Conservation (phyloP, 1,140 invertebrate species). For the Neodiprion virginianus region DNA sequence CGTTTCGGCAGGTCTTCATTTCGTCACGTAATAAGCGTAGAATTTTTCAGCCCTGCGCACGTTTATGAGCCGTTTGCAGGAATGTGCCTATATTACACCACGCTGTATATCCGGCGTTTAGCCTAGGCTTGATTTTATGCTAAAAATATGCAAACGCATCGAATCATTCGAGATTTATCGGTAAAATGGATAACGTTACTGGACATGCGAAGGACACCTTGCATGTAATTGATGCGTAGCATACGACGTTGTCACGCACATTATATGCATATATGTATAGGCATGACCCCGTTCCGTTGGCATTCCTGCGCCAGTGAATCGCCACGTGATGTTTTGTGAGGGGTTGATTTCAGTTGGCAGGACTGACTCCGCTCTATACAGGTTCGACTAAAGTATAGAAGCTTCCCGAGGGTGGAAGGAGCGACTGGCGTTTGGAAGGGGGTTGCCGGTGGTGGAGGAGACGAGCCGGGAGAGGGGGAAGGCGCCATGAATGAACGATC, state of each 20-base stretch:
- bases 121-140: background rate
- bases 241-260: too few species aligned
- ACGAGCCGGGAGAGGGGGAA: constrained; percentile 39
- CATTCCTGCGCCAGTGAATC: constrained; percentile 25
- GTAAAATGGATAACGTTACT: background rate
- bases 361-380: constrained; percentile 27
- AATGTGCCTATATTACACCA: too few species aligned
- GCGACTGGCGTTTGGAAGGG: constrained; percentile 18
- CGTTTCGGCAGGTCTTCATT: too few species aligned
- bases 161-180: too few species aligned
- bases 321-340: constrained; percentile 40
- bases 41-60: too few species aligned
- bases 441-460: constrained; percentile 29
- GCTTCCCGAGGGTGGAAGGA: constrained; percentile 13
- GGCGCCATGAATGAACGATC: constrained; percentile 58
- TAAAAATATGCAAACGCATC: background rate
- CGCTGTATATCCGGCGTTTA: too few species aligned
- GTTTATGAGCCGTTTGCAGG: too few species aligned
- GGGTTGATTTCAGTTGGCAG: constrained; percentile 39
- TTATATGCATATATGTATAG: background rate
- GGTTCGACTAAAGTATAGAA: constrained; percentile 8
- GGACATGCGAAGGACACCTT: background rate
- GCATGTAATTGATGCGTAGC: constrained; percentile 1
- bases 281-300: constrained; percentile 28
- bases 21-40: too few species aligned